Evolutionary conservation across 2,888 invertebrate genomes (phyloP), one percentile per base, ranked within the genome.

Genomic region (Drosophila rubida): DNA sequence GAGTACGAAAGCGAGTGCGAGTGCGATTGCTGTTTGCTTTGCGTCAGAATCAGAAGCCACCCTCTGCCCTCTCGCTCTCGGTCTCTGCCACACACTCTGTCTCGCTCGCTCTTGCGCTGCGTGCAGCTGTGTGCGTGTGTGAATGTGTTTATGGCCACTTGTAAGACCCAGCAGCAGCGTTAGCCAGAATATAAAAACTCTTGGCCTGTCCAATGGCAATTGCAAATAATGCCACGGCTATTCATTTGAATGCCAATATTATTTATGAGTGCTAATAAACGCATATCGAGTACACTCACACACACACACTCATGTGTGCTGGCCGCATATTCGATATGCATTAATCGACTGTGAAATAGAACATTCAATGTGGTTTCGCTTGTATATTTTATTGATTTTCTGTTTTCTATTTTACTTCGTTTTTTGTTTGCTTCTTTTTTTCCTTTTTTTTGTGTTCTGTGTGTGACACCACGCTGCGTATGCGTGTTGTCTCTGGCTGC

Each of bases 111-210:
- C n/a, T 32, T 25, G 13, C 22, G 8, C 23, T 14, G 13, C 48
- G 23, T 46, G 11, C 27, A 9, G n/a, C 11, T 64, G 41, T 19
- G 30, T 35, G 55, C 63, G 54, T 58, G 51, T 60, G 48, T 49
- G 58, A 22, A 37, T 63, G 63, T 63, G 88, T 78, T 82, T 82
- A 82, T 83, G 88, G 82, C 88, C 82, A 83, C 82, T 83, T 83
- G 88, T 87, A 83, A 83, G 82, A 87, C 87, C 51, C 69, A 71
- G 53, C 59, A 23, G 49, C 35, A 46, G 59, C 22, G 61, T 54
- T 54, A 50, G 57, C 58, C 41, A 45, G 14, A 51, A 57, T 37
- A 27, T 32, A 46, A 54, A 70, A 71, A 68, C 44, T 66, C 50
- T 61, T 66, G 53, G 53, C 23, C 63, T 55, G 27, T 53, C 51